Base-by-base conservation (phyloP, 2,113 vertebrate genomes). In the Camelus bactrianus region DNA sequence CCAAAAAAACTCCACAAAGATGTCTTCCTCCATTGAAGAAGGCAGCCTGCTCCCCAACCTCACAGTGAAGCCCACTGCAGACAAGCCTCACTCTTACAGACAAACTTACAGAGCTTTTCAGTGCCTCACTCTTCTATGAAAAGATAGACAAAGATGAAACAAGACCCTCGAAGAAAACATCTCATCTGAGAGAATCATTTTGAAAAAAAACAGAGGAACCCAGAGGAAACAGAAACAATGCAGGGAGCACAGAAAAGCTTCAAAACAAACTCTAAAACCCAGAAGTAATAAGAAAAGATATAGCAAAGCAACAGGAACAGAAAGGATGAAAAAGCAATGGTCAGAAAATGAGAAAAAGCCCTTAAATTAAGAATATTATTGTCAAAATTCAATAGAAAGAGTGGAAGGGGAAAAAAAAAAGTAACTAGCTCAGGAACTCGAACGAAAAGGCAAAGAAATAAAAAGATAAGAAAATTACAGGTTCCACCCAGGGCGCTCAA, bases 101-200 rank as follows among this genome's bases (percentile, higher is more conserved):
- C 38, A 38, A 38, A 85, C 8, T 58, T 9, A 17, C 69, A 62
- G 35, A 82, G 48, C 30, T 90, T 19, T 54, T 10, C 8, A 72
- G 73, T 80, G 46, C 70, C 64, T 81, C 30, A 38, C 28, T 67
- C 22, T 69, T 32, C 42, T 1, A 67, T 24, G 38, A 76, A 93
- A 58, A 92, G 35, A 89, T 2, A 91, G 42, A 93, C 24, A 82
- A 80, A 32, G 52, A 64, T 32, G 65, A 89, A 81, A 58, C 24
- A 79, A 83, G 11, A 95, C 89, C 48, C 82, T 70, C 82, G 60
- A 79, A 92, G 81, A 93, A 97, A 89, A 58, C 4, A 32, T 48
- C 70, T 16, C 88, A 14, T 60, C 32, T 82, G 20, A 79, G 16
- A 93, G 46, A 73, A 79, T 83, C 50, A 64, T 52, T 86, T 86